phyloP scores from a whole-genome alignment of 2,797 vertebrate genomes.

The Pterois miles region DNA sequence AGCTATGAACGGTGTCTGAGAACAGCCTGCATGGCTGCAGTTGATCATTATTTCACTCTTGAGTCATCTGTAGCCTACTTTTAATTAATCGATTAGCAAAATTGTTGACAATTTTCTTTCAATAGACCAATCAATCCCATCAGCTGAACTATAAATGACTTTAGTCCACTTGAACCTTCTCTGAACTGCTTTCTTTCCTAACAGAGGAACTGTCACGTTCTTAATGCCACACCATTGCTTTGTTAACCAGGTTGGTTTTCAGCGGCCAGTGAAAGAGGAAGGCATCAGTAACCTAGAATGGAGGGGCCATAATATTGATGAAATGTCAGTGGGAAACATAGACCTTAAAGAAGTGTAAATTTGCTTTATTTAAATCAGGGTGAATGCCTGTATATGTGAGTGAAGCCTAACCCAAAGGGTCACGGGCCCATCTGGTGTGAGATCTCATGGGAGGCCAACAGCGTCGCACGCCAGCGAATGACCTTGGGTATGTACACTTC shows the following conservation, averaged over 20 bases:
- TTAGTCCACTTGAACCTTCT: not conserved
- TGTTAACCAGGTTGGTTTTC: constrained; percentile 14
- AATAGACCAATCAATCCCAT: not conserved
- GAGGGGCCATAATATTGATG: constrained; percentile 19
- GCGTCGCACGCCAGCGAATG: constrained; percentile 4
- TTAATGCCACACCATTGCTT: not conserved
- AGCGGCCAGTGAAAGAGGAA: not conserved
- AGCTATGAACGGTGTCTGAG: no score
- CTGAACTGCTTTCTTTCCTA: not conserved
- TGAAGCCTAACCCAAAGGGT: constrained; percentile 32
- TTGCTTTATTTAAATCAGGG: constrained; percentile 34
- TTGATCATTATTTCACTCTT: not conserved
- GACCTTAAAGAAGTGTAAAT: constrained; percentile 17
- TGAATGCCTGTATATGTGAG: constrained; percentile 15
- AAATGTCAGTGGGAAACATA: constrained; percentile 30
- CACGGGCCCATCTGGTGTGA: constrained; percentile 49
- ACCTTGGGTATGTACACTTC: constrained; percentile 22
- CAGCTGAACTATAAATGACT: not conserved
- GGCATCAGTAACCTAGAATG: not conserved
- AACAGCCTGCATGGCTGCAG: no score
- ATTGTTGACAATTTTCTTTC: not conserved
- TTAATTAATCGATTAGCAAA: not conserved
- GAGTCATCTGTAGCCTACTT: not conserved
- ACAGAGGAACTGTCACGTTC: not conserved
- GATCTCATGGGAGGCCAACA: constrained; percentile 37